These are phyloP conservation scores for Tauraco erythrolophus DNA, from an alignment of 2,113 vertebrate genomes.

Conservation along the genomic window DNA sequence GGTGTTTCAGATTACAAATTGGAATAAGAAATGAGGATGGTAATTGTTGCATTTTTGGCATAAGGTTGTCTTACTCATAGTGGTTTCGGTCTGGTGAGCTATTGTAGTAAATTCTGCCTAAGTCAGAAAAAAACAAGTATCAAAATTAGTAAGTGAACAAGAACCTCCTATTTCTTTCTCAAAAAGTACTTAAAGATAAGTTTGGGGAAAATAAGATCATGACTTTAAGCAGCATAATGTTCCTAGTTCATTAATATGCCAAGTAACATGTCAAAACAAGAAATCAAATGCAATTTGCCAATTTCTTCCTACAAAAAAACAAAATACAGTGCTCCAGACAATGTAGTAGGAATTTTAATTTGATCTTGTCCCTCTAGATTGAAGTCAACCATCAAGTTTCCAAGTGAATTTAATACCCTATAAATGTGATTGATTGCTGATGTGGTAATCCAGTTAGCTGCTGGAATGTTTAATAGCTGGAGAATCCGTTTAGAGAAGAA, in stretches of 20 bases:
- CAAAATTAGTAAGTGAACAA: background rate
- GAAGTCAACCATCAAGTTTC: constrained; percentile 33
- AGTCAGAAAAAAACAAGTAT: background rate
- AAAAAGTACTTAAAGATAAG: background rate
- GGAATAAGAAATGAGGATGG: background rate
- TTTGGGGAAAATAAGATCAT: constrained; percentile 1
- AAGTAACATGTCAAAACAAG: constrained; percentile 42
- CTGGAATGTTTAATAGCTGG: constrained; percentile 19
- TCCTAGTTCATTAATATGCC: constrained; percentile 38
- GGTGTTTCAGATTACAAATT: background rate
- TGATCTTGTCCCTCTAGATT: constrained; percentile 12
- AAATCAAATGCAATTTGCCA: constrained; percentile 38
- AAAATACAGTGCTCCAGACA: background rate
- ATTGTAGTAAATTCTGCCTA: background rate
- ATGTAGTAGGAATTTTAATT: constrained; percentile 21
- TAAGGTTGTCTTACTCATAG: background rate
- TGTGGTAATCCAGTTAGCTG: constrained; percentile 14
- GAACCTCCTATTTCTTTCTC: background rate
- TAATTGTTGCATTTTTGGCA: background rate
- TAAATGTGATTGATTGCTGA: constrained; percentile 53
- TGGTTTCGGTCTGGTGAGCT: background rate
- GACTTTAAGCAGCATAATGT: background rate
- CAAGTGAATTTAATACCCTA: constrained; percentile 41
- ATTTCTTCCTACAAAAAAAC: background rate
- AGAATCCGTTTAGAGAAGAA: constrained; percentile 33